Percentiles rank a stretch among this genome's conserved stretches.
Evolutionary conservation across 2,888 invertebrate species (phyloP).

Genomic region (Rotaria macrura): DNA sequence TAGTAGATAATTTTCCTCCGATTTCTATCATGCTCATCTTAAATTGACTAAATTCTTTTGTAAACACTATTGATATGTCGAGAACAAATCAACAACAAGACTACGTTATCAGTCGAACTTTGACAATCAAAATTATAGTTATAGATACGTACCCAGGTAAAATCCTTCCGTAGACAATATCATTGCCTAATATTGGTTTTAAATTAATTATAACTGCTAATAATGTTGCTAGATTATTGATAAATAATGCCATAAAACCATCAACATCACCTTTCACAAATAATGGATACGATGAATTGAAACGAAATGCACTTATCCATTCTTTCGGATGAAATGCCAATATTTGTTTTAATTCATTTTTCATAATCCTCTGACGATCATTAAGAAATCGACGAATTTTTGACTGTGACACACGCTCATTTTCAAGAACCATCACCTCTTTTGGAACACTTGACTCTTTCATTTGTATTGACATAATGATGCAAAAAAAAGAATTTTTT

Average conservation of each 20-base stretch:
- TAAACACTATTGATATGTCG: no score
- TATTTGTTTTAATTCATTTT: not conserved
- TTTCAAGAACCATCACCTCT: not conserved
- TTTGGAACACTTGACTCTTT: not conserved
- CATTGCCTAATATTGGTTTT: not conserved
- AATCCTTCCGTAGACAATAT: not conserved
- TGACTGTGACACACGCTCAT: not conserved
- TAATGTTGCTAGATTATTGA: slow-evolving; percentile 1
- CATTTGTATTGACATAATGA: not conserved
- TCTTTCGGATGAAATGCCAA: not conserved
- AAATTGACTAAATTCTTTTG: no score
- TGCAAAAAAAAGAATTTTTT: not conserved
- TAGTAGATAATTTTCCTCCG: no score
- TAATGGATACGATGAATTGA: not conserved
- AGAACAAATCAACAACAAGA: no score
- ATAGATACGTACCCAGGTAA: not conserved
- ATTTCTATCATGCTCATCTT: no score
- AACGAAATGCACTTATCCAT: not conserved
- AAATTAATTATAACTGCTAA: not conserved
- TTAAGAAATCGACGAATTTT: not conserved
- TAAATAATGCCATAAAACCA: not conserved
- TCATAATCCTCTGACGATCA: not conserved
- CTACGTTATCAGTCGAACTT: no score
- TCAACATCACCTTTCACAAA: not conserved
- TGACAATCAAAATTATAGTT: no score